Conservation (phyloP, 2,888 invertebrate genomes). For the Sturmia bella region DNA sequence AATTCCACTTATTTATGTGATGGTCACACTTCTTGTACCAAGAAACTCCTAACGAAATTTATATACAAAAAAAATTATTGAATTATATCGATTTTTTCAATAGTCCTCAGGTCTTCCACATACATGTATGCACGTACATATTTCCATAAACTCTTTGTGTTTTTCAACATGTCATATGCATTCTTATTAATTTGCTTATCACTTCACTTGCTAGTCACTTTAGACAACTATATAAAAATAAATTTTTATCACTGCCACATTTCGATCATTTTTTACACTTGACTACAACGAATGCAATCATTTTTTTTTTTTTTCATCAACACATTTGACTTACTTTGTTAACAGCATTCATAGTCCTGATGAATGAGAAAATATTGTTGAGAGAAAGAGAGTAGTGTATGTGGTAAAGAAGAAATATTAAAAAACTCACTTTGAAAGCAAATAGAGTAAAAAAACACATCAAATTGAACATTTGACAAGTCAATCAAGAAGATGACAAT, state of each 20-base stretch:
- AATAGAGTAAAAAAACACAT: background rate
- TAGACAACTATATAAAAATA: constrained; percentile 1
- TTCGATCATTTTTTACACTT: constrained; percentile 33
- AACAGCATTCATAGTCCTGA: constrained; percentile 14
- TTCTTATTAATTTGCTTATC: constrained; percentile 45
- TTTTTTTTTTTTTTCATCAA: constrained; percentile 12
- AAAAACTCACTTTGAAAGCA: constrained; percentile 21
- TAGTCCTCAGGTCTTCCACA: too few relatives aligned
- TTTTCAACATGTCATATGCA: constrained; percentile 39
- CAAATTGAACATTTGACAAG: constrained; percentile 56
- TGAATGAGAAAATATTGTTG: background rate
- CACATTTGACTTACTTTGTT: constrained; percentile 30
- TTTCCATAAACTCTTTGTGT: constrained; percentile 32
- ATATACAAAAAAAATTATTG: too few relatives aligned
- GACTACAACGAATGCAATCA: constrained; percentile 5
- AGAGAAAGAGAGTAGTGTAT: background rate
- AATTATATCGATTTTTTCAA: too few relatives aligned
- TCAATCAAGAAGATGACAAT: constrained; percentile 55
- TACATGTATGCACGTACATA: background rate
- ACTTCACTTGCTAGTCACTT: constrained; percentile 43
- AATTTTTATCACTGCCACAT: constrained; percentile 34
- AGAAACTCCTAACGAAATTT: too few relatives aligned
- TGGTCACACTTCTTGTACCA: too few relatives aligned
- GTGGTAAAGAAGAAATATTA: background rate
- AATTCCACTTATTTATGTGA: too few relatives aligned